Conservation (phyloP, 2,797 vertebrate genomes). For the Philypnodon macrostomus region DNA sequence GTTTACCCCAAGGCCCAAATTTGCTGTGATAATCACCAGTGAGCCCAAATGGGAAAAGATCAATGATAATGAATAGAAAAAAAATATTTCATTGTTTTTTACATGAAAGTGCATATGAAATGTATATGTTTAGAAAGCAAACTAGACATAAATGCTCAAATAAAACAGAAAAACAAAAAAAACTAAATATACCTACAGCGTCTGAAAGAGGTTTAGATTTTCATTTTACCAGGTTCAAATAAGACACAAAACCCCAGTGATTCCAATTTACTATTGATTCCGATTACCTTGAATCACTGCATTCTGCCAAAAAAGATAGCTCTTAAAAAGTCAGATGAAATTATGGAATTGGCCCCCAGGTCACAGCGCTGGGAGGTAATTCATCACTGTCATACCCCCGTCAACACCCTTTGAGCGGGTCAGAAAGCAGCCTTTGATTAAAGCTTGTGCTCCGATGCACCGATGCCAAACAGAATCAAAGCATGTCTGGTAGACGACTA, state of each 20-base stretch:
- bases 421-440: conserved; percentile 57
- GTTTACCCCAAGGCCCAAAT: no score
- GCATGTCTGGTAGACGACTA: conserved; percentile 28
- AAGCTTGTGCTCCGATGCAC: conserved; percentile 42
- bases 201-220: background rate
- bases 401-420: conserved; percentile 62
- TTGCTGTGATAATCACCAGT: no score
- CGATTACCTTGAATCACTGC: conserved; percentile 32
- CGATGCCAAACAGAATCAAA: conserved; percentile 42
- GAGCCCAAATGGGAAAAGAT: no score
- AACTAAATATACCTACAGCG: no score
- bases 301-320: conserved; percentile 40
- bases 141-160: no score
- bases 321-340: conserved; percentile 40
- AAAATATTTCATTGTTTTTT: no score
- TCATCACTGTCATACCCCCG: conserved; percentile 51
- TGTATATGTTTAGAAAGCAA: no score
- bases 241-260: background rate
- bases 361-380: conserved; percentile 45
- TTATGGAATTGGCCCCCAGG: conserved; percentile 47
- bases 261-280: conserved; percentile 45
- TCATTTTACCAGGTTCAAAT: no score
- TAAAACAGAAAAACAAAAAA: no score
- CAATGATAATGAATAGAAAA: no score
- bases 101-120: no score